phyloP scores from a whole-genome alignment of 2,113 vertebrate genomes.

The Labrus mixtus region DNA sequence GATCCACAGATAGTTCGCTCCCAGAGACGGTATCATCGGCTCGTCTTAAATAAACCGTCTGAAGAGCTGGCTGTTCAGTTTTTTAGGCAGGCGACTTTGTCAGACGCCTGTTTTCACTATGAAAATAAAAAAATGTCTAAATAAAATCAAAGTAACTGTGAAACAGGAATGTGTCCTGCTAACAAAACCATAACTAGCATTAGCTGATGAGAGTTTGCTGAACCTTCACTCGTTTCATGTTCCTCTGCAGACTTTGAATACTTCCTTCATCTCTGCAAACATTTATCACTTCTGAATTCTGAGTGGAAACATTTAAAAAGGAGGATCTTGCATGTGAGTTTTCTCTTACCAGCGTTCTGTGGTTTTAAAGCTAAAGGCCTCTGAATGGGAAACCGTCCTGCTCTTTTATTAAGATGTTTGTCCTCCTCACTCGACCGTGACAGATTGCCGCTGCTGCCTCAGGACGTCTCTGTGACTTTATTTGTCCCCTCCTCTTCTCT shows the following conservation, averaged over 20 bases:
- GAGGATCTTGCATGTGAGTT: background rate
- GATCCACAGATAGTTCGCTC: too few relatives aligned
- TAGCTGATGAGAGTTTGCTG: too few relatives aligned
- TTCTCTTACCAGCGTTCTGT: background rate
- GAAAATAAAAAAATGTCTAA: too few relatives aligned
- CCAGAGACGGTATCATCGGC: too few relatives aligned
- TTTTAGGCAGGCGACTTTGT: too few relatives aligned
- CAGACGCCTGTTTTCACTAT: too few relatives aligned
- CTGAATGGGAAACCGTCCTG: slow-evolving; percentile 27
- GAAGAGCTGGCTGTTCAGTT: too few relatives aligned
- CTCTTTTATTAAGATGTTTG: slow-evolving; percentile 49
- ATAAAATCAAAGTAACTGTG: too few relatives aligned
- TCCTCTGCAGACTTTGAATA: background rate
- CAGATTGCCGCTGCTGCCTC: slow-evolving; percentile 44
- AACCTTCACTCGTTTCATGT: too few relatives aligned
- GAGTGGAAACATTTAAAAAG: background rate
- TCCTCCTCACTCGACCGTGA: slow-evolving; percentile 42
- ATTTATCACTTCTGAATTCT: background rate
- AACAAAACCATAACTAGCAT: too few relatives aligned
- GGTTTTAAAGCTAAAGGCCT: slow-evolving; percentile 36
- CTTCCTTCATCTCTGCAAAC: background rate
- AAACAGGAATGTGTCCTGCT: too few relatives aligned
- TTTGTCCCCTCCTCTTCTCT: slow-evolving; percentile 19
- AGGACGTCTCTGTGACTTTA: slow-evolving; percentile 44
- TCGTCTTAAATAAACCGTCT: too few relatives aligned